phyloP scores from a whole-genome alignment of 2,113 vertebrate genomes.

The Platysternon megacephalum region DNA sequence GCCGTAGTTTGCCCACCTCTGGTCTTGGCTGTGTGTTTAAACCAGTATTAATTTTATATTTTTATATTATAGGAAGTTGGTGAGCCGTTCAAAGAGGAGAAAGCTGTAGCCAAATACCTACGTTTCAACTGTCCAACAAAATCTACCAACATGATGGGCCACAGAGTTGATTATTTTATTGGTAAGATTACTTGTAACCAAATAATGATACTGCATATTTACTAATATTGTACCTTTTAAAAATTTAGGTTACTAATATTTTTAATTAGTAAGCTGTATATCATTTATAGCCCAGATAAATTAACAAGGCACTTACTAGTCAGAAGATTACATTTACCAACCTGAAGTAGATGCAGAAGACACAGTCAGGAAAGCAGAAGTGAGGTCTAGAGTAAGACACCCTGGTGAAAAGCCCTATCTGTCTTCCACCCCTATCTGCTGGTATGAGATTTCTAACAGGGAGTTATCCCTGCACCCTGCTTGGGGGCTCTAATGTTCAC shows the following conservation, averaged over 20 bases:
- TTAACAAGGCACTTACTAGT: not conserved
- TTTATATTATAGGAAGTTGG: conserved; percentile 89
- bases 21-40: no score
- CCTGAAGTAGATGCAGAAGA: not conserved
- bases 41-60: conserved; percentile 43
- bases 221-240: not conserved
- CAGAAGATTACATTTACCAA: conserved; percentile 9
- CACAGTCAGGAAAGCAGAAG: not conserved
- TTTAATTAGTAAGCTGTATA: not conserved
- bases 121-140: conserved; percentile 98
- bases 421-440: not conserved
- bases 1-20: no score
- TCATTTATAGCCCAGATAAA: not conserved
- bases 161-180: conserved; percentile 97
- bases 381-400: not conserved
- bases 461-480: not conserved
- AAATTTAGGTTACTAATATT: not conserved
- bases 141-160: conserved; percentile 99
- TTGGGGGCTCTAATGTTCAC: not conserved
- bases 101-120: conserved; percentile 96
- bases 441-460: not conserved
- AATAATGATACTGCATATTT: not conserved
- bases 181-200: conserved; percentile 79
- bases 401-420: not conserved
- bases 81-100: conserved; percentile 98